Evolutionary conservation across 2,113 vertebrate species (phyloP), one percentile per base, ranked within the genome.

Genomic region (Neoarius graeffei): DNA sequence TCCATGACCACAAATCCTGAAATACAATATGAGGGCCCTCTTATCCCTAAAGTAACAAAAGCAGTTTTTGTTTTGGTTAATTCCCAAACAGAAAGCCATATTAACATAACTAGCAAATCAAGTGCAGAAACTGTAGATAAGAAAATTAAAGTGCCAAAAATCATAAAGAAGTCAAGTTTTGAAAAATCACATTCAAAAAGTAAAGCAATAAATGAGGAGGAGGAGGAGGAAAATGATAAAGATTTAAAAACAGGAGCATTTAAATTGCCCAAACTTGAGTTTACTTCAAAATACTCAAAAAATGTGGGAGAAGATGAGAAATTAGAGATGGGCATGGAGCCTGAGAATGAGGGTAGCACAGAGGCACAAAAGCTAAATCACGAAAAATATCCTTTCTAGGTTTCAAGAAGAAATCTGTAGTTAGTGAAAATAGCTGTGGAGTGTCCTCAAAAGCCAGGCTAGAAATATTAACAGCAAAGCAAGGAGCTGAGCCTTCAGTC

Each of bases 221-320:
- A 50, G 54, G 89, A 91, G 11, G 82, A 42, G 0, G 88, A 90
- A 52, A 86, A 20, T 64, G 90, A 93, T 3, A 91, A 89, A 1
- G 93, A 88, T 50, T 86, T 88, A 86, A 94, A 89, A 27, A 90
- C 88, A 69, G 89, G 73, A 11, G 89, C 89, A 69, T 89, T 94
- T 20, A 95, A 93, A 87, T 93, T 96, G 83, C 95, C 96, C 77
- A 96, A 96, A 1, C 91, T 97, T 13, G 95, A 95, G 86, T 94
- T 97, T 76, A 93, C 95, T 0, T 93, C 95, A 81, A 95, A 95
- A 15, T 95, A 96, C 54, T 88, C 90, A 35, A 96, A 94, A 88
- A 88, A 69, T 83, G 52, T 77, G 1, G 64, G 86, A 35, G 84
- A 83, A 50, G 92, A 90, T 69, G 86, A 88, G 2, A 91, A 93